Evolutionary conservation across 2,113 vertebrate species (phyloP), one percentile per base, ranked within the genome.

Genomic region (Drymodes brunneopygia): DNA sequence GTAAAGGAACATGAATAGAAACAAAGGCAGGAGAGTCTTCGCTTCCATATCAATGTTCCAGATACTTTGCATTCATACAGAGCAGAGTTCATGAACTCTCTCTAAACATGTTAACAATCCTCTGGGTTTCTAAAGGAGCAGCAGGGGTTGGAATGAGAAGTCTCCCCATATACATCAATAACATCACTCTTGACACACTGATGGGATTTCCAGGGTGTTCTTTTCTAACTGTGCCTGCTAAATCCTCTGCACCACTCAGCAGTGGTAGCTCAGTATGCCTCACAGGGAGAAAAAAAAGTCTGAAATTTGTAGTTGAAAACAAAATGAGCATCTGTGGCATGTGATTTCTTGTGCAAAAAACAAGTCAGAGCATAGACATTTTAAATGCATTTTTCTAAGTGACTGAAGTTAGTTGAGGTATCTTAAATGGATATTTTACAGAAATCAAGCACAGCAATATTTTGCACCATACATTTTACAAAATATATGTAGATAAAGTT

Each of bases 41-140:
- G 95, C 96, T 97, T 97, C 97, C 97, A 97, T 98, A 98, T 98
- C 98, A 98, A 98, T 98, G 97, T 97, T 97, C 95, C 94, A 66
- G 86, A 96, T 97, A 97, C 94, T 98, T 98, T 98, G 96, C 98
- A 98, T 98, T 97, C 97, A 96, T 96, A 97, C 97, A 97, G 97
- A 98, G 86, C 91, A 98, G 96, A 97, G 98, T 98, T 98, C 98
- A 98, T 98, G 98, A 98, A 98, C 98, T 98, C 97, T 97, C 85
- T 94, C 96, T 97, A 97, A 96, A 97, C 97, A 84, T 94, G 97
- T 98, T 98, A 98, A 98, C 98, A 98, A 98, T 98, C 97, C 96
- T 97, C 97, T 92, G 96, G 97, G 97, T 98, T 98, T 98, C 98
- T 97, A 98, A 98, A 98, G 97, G 72, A 98, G 94, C 98, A 97